phyloP scores from a whole-genome alignment of 2,797 vertebrate genomes.

The Crocidura indochinensis region DNA sequence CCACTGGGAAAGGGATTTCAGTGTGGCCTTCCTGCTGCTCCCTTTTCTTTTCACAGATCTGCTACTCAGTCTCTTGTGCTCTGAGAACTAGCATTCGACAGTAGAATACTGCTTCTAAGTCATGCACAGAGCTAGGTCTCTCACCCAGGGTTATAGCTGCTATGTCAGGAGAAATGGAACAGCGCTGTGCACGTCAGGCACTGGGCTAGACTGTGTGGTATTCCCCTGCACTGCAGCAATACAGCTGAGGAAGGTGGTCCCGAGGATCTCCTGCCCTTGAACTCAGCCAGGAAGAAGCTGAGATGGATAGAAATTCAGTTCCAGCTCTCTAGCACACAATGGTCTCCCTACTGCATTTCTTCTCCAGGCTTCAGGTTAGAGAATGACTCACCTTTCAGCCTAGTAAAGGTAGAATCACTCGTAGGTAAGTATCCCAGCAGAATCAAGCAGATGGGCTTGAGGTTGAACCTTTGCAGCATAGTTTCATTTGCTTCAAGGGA shows the following conservation, averaged over 20 bases:
- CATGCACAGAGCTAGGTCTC: not conserved
- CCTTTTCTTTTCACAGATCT: not conserved
- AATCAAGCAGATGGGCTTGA: not conserved
- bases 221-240: not conserved
- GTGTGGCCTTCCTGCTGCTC: not conserved
- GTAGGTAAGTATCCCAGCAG: not conserved
- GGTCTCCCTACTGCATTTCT: not conserved
- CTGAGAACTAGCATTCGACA: not conserved
- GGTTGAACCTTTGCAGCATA: not conserved
- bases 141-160: too few relatives aligned
- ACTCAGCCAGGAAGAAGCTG: not conserved
- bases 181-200: not conserved
- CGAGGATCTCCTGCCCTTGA: not conserved
- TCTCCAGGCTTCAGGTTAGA: not conserved
- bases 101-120: not conserved
- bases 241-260: not conserved
- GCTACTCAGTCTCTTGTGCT: not conserved
- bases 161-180: too few relatives aligned
- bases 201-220: not conserved
- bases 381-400: not conserved
- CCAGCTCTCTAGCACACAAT: fast-evolving
- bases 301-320: not conserved
- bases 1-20: not conserved
- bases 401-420: too few relatives aligned
- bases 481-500: not conserved